phyloP scores from a whole-genome alignment of 2,888 invertebrate genomes.

The Hyppa rectilinea region DNA sequence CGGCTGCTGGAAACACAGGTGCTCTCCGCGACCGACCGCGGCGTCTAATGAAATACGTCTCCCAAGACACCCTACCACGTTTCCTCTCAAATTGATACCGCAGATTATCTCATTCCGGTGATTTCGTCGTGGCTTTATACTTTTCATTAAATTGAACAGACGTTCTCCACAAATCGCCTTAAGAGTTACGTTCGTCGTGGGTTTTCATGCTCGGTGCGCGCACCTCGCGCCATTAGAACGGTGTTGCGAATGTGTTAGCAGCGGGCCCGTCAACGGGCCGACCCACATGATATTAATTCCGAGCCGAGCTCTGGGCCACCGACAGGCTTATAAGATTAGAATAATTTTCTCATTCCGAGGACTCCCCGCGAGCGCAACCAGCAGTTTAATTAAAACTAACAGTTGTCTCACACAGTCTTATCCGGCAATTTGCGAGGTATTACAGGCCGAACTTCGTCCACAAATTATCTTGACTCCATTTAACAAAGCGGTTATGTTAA shows the following conservation, averaged over 20 bases:
- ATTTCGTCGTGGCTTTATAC: slow-evolving; percentile 82
- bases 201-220: slow-evolving; percentile 63
- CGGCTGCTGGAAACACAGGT: slow-evolving; percentile 72
- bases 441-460: slow-evolving; percentile 89
- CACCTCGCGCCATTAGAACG: slow-evolving; percentile 35
- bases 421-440: slow-evolving; percentile 91
- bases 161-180: slow-evolving; percentile 78
- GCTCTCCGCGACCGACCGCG: slow-evolving; percentile 68
- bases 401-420: slow-evolving; percentile 91
- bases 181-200: slow-evolving; percentile 68
- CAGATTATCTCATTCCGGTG: slow-evolving; percentile 84
- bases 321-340: slow-evolving; percentile 90
- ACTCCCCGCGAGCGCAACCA: slow-evolving; percentile 87
- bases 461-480: slow-evolving; percentile 90
- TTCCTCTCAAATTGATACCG: slow-evolving; percentile 86
- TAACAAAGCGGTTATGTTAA: slow-evolving; percentile 90
- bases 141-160: slow-evolving; percentile 87
- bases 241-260: slow-evolving; percentile 48
- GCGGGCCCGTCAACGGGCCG: slow-evolving; percentile 68
- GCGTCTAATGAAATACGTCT: slow-evolving; percentile 85
- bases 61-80: slow-evolving; percentile 80
- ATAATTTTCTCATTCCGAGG: slow-evolving; percentile 89
- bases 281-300: slow-evolving; percentile 86
- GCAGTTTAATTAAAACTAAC: slow-evolving; percentile 91
- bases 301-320: slow-evolving; percentile 83